These are phyloP conservation scores for Bedellia somnulentella DNA, from an alignment of 2,888 invertebrate species.

Conservation along the genomic window DNA sequence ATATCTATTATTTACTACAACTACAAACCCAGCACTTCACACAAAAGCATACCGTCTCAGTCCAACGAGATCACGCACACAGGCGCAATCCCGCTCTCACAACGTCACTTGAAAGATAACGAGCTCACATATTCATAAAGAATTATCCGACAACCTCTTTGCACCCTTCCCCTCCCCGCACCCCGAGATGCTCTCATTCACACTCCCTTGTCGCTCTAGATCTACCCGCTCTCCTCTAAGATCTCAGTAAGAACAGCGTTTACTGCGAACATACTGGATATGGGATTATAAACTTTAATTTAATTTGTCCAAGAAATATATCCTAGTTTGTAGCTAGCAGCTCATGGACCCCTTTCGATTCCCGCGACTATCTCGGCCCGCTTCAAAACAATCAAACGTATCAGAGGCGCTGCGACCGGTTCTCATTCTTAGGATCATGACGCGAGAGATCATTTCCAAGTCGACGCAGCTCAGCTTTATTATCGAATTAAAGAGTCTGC, in stretches of 20 bases:
- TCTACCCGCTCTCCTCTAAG: conserved; percentile 54
- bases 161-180: conserved; percentile 28
- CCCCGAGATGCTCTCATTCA: conserved; percentile 55
- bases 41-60: conserved; percentile 16
- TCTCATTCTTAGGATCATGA: conserved; percentile 54
- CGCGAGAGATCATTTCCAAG: conserved; percentile 42
- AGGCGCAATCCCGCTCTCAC: conserved; percentile 25
- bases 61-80: conserved; percentile 19
- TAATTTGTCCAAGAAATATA: conserved; percentile 56
- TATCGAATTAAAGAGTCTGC: conserved; percentile 44
- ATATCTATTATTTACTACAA: conserved; percentile 58
- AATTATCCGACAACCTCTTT: conserved; percentile 48
- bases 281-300: conserved; percentile 58
- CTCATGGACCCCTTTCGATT: conserved; percentile 52
- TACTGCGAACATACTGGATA: conserved; percentile 25
- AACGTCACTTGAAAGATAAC: conserved; percentile 49
- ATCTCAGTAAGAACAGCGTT: conserved; percentile 33
- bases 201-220: conserved; percentile 51
- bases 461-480: conserved; percentile 35
- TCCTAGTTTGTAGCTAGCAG: conserved; percentile 39
- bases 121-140: conserved; percentile 62
- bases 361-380: conserved; percentile 26
- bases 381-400: conserved; percentile 50
- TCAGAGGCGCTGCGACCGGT: conserved; percentile 40
- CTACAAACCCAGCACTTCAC: conserved; percentile 26